Conservation (phyloP, 2,113 vertebrate genomes). For the Garra rufa region DNA sequence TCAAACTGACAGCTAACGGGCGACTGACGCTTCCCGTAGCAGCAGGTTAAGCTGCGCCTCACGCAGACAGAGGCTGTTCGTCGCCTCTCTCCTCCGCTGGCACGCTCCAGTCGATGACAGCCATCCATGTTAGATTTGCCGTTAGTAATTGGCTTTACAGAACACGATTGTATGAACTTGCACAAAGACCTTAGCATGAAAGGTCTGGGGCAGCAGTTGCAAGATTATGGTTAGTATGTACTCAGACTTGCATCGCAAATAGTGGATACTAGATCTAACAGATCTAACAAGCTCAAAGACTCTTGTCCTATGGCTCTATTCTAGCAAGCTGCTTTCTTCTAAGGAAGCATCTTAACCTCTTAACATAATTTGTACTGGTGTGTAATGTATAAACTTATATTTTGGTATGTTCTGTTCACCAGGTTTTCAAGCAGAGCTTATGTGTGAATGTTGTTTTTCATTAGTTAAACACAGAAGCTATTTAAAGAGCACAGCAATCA, state of each 20-base stretch:
- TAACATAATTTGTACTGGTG: neutral
- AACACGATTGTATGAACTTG: slow-evolving; percentile 55
- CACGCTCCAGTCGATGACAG: slow-evolving; percentile 43
- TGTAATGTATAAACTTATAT: neutral
- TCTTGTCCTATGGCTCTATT: neutral
- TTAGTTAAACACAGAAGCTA: slow-evolving; percentile 11
- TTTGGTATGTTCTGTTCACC: neutral
- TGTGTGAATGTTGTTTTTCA: neutral
- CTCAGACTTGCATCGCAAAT: slow-evolving; percentile 64
- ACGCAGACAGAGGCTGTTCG: slow-evolving; percentile 28
- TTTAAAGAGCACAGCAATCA: slow-evolving; percentile 18
- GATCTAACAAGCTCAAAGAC: neutral
- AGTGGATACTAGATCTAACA: neutral
- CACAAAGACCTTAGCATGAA: slow-evolving; percentile 46
- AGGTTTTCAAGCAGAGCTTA: neutral
- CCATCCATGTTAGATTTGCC: slow-evolving; percentile 39
- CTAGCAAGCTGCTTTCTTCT: neutral
- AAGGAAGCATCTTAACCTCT: neutral
- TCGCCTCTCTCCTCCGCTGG: neutral
- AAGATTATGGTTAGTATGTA: slow-evolving; percentile 65
- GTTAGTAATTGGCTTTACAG: slow-evolving; percentile 71
- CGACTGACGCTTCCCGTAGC: slow-evolving; percentile 45
- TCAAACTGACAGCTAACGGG: slow-evolving; percentile 68
- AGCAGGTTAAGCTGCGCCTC: slow-evolving; percentile 62
- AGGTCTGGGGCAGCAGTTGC: slow-evolving; percentile 39